Evolutionary conservation across 2,797 vertebrate species (phyloP).

Genomic region (Zenarchopterus dispar): DNA sequence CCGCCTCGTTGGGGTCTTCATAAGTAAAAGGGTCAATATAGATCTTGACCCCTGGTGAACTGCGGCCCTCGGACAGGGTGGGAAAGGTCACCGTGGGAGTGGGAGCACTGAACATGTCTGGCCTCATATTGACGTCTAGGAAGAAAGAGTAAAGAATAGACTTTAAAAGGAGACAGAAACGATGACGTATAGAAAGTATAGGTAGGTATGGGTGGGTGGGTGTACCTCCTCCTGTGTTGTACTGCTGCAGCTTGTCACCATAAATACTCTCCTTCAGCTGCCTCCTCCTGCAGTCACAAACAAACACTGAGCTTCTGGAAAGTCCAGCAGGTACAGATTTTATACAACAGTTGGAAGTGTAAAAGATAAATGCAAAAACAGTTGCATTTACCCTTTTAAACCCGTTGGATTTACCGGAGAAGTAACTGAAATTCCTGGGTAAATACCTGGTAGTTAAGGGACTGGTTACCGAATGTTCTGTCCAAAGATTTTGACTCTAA

Average conservation of each 20-base stretch:
- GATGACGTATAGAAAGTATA: background rate
- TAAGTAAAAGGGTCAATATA: slow-evolving; percentile 98
- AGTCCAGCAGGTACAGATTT: slow-evolving; percentile 10
- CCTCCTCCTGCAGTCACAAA: slow-evolving; percentile 80
- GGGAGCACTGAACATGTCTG: slow-evolving; percentile 76
- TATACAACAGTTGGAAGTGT: slow-evolving; percentile 29
- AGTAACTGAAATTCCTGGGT: no score
- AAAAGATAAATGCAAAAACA: slow-evolving; percentile 27
- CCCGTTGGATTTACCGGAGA: no score
- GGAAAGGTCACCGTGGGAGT: slow-evolving; percentile 79
- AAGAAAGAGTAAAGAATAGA: slow-evolving; percentile 15
- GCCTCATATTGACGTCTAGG: slow-evolving; percentile 74
- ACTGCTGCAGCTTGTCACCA: slow-evolving; percentile 94
- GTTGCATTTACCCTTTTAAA: no score
- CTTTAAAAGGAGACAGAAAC: background rate
- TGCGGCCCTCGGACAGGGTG: slow-evolving; percentile 80
- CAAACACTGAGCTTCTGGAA: slow-evolving; percentile 2
- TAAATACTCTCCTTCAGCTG: slow-evolving; percentile 92
- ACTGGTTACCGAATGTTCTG: no score
- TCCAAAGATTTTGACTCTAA: no score
- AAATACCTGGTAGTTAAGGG: no score
- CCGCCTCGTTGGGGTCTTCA: slow-evolving; percentile 94
- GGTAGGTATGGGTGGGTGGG: no score
- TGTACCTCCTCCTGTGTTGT: slow-evolving; percentile 91
- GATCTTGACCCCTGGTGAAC: slow-evolving; percentile 95